Percentiles rank a stretch among this genome's conserved stretches.
Evolutionary conservation across 2,113 vertebrate species (phyloP).

Genomic region (Phyllostomus hastatus): DNA sequence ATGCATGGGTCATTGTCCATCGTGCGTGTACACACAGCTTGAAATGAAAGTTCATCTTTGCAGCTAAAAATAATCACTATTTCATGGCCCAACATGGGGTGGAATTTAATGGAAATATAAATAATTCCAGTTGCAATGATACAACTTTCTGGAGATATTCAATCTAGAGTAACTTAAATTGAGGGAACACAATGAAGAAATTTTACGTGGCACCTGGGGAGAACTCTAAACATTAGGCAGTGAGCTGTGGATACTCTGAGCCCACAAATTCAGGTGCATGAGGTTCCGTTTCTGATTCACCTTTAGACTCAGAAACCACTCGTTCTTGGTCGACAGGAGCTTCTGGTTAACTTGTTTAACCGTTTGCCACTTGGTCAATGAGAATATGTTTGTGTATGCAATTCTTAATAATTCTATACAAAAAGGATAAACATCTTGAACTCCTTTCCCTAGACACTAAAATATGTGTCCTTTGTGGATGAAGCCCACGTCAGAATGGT

Average conservation of each 20-base stretch:
- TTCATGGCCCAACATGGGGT: background rate
- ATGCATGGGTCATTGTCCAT: background rate
- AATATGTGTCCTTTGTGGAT: conserved; percentile 88
- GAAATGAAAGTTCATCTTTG: conserved; percentile 9
- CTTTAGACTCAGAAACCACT: background rate
- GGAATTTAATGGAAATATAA: background rate
- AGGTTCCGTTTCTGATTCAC: background rate
- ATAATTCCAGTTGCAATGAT: background rate
- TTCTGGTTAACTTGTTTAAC: background rate
- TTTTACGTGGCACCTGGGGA: background rate
- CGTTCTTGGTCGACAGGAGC: background rate
- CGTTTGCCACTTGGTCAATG: background rate
- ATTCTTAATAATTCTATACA: background rate
- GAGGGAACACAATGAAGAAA: background rate
- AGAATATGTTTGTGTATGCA: background rate
- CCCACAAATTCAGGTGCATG: background rate
- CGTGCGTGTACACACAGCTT: background rate
- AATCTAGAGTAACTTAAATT: background rate
- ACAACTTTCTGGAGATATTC: background rate
- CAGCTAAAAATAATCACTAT: background rate
- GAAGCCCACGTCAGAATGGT: conserved; percentile 81
- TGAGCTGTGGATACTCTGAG: background rate
- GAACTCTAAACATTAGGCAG: background rate
- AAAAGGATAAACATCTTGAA: background rate
- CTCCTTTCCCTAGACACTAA: conserved; percentile 58